phyloP scores from a whole-genome alignment of 2,113 vertebrate genomes.

The Aramus guarauna region DNA sequence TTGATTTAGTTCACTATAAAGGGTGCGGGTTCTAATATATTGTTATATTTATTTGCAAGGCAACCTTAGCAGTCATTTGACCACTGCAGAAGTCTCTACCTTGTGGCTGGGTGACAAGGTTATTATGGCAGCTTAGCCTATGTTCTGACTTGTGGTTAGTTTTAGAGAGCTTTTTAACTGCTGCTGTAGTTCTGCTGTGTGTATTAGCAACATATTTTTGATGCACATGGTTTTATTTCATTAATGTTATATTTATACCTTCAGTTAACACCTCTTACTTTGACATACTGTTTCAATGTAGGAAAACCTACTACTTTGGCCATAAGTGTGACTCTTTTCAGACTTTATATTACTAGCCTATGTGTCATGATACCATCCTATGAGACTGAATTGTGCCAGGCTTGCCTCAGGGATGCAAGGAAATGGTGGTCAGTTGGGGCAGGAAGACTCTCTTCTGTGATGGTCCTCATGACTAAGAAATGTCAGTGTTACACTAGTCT shows the following conservation, averaged over 20 bases:
- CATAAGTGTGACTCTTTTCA: neutral
- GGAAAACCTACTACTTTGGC: neutral
- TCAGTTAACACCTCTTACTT: neutral
- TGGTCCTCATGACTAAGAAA: neutral
- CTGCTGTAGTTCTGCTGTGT: neutral
- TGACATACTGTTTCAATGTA: conserved; percentile 1
- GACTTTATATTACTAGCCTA: neutral
- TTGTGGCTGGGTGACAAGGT: neutral
- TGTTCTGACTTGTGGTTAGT: neutral
- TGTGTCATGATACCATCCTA: neutral
- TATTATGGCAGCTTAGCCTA: neutral
- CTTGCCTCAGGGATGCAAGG: neutral
- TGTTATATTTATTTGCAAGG: neutral
- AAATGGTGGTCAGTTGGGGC: neutral
- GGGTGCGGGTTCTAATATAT: neutral
- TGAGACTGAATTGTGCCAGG: neutral
- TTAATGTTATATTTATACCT: neutral
- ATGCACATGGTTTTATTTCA: neutral
- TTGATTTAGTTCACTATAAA: neutral
- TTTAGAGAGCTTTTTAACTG: neutral
- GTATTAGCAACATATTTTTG: neutral
- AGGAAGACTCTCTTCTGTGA: neutral
- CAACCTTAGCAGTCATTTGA: neutral
- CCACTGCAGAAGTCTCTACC: neutral
- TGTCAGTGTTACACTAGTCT: neutral